Percentiles rank a stretch among this genome's conserved stretches.
These are phyloP conservation scores for Pachyramphus minor DNA, from an alignment of 2,113 vertebrate species.

Conservation along the genomic window DNA sequence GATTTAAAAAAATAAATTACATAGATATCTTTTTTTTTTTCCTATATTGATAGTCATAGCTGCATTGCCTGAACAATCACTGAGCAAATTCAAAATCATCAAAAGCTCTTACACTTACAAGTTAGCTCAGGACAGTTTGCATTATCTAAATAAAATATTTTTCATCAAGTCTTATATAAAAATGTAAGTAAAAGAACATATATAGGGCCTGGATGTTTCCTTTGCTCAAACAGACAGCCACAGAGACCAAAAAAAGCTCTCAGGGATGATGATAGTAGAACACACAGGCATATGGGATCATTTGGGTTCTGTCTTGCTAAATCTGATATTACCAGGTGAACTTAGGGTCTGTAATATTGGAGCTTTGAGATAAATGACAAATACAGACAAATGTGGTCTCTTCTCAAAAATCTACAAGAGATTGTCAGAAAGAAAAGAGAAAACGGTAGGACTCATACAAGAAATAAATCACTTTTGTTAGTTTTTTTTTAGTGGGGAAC, in stretches of 20 bases:
- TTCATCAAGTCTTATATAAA: background rate
- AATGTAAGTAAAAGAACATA: background rate
- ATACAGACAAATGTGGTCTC: background rate
- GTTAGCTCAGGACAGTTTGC: background rate
- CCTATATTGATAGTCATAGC: background rate
- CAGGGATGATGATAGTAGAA: background rate
- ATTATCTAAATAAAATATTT: background rate
- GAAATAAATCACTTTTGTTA: background rate
- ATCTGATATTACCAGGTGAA: background rate
- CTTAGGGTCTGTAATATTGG: background rate
- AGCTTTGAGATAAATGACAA: background rate
- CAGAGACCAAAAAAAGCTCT: background rate
- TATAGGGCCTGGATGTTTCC: background rate
- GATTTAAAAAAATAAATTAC: background rate
- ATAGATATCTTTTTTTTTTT: background rate
- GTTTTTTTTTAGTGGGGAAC: background rate
- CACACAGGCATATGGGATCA: background rate
- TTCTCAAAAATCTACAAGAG: background rate
- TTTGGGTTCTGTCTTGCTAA: background rate
- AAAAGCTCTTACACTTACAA: background rate
- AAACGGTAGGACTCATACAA: background rate
- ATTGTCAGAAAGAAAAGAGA: background rate
- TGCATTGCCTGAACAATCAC: background rate
- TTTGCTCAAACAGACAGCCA: background rate
- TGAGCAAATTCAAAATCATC: background rate